These are phyloP conservation scores for Alethe castanea DNA, from an alignment of 2,113 vertebrate species.

Conservation along the genomic window DNA sequence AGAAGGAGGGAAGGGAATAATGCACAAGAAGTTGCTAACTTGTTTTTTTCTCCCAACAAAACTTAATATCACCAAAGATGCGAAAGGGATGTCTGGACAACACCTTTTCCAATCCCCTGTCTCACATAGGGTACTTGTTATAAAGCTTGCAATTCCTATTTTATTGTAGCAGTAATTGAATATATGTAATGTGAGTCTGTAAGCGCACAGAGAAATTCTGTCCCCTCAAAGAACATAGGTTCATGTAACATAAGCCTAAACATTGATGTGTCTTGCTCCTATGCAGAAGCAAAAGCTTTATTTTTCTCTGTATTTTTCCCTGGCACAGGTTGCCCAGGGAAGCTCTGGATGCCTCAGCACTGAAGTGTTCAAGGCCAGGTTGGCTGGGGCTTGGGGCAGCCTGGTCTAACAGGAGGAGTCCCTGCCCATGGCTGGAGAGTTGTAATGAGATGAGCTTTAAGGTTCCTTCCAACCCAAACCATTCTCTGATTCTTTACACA, in stretches of 20 bases:
- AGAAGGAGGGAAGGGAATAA: background rate
- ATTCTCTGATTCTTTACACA: background rate
- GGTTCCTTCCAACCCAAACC: background rate
- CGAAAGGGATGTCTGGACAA: accelerated
- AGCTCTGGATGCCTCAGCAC: background rate
- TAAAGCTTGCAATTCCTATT: background rate
- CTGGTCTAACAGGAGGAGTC: background rate
- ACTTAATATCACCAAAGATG: background rate
- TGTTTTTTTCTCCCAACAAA: background rate
- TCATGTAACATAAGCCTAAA: background rate
- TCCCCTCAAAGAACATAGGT: background rate
- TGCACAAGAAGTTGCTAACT: background rate
- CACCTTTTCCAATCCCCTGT: background rate
- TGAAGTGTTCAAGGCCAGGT: background rate
- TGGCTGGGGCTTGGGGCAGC: background rate
- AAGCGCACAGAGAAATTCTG: background rate
- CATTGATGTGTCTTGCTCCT: background rate
- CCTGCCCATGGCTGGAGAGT: background rate
- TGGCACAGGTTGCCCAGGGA: background rate
- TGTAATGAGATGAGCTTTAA: background rate
- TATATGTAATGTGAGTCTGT: background rate
- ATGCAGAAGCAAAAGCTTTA: background rate
- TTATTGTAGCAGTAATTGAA: background rate
- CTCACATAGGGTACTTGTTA: background rate
- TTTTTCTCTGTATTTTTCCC: background rate